Percentiles rank a stretch among this genome's conserved stretches.
Evolutionary conservation across 2,113 vertebrate species (phyloP).

Genomic region (Otolemur garnettii): DNA sequence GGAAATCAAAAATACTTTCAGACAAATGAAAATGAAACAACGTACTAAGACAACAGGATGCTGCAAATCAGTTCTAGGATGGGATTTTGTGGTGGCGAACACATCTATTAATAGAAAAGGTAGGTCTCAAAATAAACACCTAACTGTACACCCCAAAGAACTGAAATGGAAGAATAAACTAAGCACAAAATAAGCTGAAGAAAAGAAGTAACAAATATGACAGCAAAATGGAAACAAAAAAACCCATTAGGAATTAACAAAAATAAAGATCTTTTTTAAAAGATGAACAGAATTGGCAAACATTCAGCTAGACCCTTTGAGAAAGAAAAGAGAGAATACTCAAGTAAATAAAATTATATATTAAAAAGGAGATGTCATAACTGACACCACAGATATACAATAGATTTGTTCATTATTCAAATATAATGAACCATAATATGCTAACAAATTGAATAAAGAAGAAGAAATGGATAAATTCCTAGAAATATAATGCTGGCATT

Average conservation of each 20-base stretch:
- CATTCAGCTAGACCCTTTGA: background rate
- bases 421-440: background rate
- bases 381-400: background rate
- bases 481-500: background rate
- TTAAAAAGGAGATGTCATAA: background rate
- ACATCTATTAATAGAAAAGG: background rate
- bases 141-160: background rate
- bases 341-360: background rate
- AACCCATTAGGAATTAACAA: background rate
- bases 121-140: background rate
- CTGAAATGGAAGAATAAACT: background rate
- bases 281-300: background rate
- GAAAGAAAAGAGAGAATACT: background rate
- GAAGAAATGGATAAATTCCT: background rate
- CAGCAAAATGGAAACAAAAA: background rate
- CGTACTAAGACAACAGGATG: background rate
- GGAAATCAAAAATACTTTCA: background rate
- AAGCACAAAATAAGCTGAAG: background rate
- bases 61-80: background rate
- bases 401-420: too few species aligned
- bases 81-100: background rate
- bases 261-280: background rate
- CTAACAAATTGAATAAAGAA: background rate
- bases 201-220: background rate
- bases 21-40: background rate